These are phyloP conservation scores for Clarias pachynema DNA, from an alignment of 2,797 vertebrate species.

Conservation along the genomic window DNA sequence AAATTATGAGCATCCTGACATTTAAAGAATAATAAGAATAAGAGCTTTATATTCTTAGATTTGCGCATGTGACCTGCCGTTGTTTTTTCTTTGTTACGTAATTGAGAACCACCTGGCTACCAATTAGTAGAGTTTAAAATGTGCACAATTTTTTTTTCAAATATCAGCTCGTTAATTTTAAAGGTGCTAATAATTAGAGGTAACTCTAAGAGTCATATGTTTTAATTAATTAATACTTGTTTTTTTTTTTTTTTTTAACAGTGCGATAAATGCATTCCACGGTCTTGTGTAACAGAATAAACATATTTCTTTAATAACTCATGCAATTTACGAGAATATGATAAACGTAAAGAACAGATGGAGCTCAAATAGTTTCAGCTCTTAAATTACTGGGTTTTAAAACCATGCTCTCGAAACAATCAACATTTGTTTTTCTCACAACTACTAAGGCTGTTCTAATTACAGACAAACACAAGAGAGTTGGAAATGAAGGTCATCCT, in stretches of 20 bases:
- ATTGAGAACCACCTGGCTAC: not conserved
- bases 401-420: not conserved
- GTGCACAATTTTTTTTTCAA: not conserved
- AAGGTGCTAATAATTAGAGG: not conserved
- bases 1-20: not conserved
- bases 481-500: not conserved
- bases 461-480: not conserved
- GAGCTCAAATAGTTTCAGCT: not conserved
- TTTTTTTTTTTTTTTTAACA: not conserved
- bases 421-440: not conserved
- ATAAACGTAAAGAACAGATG: not conserved
- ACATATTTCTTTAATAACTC: not conserved
- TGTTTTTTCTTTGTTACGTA: not conserved
- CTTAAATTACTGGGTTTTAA: not conserved
- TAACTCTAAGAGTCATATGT: not conserved
- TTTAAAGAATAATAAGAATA: not conserved
- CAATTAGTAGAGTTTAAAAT: not conserved
- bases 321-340: not conserved
- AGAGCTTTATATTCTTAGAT: not conserved
- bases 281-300: not conserved
- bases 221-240: not conserved
- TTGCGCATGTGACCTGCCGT: not conserved
- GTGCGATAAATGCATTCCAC: not conserved
- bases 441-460: constrained; percentile 8
- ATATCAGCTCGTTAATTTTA: not conserved